Evolutionary conservation across 1,140 invertebrate species (phyloP).

Genomic region (Pinna nobilis): DNA sequence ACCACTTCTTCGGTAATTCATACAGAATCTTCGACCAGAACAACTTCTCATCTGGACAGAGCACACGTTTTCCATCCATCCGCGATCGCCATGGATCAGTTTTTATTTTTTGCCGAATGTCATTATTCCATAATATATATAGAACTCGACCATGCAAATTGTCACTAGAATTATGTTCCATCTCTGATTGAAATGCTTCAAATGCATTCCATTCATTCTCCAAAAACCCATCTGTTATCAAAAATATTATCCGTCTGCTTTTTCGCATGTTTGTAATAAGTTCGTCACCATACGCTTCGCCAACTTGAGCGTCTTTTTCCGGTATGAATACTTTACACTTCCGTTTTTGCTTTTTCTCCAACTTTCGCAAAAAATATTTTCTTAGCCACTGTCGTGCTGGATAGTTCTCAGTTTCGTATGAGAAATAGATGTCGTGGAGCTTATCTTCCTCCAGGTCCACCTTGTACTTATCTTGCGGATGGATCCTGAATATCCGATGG

Average conservation of each 20-base stretch:
- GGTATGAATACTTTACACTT: slow-evolving; percentile 40
- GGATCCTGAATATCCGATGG: slow-evolving; percentile 43
- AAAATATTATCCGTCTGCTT: slow-evolving; percentile 35
- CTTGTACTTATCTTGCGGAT: slow-evolving; percentile 44
- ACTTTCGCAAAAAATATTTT: slow-evolving; percentile 41
- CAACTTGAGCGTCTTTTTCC: slow-evolving; percentile 25
- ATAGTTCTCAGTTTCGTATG: slow-evolving; percentile 41
- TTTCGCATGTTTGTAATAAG: slow-evolving; percentile 36
- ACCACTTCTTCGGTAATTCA: slow-evolving; percentile 46
- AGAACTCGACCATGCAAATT: slow-evolving; percentile 35
- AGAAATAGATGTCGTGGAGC: slow-evolving; percentile 41
- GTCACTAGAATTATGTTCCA: slow-evolving; percentile 40
- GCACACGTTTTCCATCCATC: slow-evolving; percentile 37
- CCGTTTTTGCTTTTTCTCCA: slow-evolving; percentile 39
- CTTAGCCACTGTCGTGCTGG: slow-evolving; percentile 49
- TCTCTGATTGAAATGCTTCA: slow-evolving; percentile 43
- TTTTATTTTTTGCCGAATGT: slow-evolving; percentile 14
- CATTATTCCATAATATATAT: slow-evolving; percentile 47
- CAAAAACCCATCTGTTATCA: slow-evolving; percentile 41
- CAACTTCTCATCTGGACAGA: slow-evolving; percentile 45
- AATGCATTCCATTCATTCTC: slow-evolving; percentile 38
- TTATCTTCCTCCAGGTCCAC: slow-evolving; percentile 31
- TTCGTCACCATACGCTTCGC: slow-evolving; percentile 22
- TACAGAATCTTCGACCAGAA: slow-evolving; percentile 54
- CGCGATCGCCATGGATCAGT: slow-evolving; percentile 46